Evolutionary conservation across 2,113 vertebrate genomes (phyloP).

Genomic region (Brachypteracias leptosomus): DNA sequence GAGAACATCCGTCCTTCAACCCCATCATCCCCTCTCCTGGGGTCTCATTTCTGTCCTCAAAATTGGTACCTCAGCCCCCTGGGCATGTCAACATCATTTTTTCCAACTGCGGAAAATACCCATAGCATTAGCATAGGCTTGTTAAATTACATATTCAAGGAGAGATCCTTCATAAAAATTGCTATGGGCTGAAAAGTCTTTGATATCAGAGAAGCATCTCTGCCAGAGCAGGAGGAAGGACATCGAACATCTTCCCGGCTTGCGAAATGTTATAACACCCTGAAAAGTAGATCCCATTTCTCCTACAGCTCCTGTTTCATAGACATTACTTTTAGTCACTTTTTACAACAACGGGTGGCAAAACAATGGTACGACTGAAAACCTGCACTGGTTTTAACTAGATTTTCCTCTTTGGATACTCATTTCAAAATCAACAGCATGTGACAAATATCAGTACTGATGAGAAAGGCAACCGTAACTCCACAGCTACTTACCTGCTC

Average conservation of each 20-base stretch:
- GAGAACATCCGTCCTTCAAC: not conserved
- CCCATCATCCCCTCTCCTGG: accelerated
- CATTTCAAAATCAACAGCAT: not conserved
- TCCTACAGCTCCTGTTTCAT: not conserved
- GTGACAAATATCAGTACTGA: not conserved
- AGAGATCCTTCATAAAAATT: not conserved
- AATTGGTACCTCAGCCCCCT: not conserved
- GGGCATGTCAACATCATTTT: not conserved
- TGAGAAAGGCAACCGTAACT: not conserved
- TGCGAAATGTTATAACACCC: not conserved
- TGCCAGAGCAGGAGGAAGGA: not conserved
- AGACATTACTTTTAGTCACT: not conserved
- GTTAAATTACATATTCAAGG: not conserved
- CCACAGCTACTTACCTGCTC: not conserved
- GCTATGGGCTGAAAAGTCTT: not conserved
- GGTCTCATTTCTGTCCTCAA: not conserved
- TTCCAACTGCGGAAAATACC: not conserved
- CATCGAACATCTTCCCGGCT: not conserved
- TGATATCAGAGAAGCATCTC: not conserved
- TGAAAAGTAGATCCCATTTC: not conserved
- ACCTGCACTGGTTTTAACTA: not conserved
- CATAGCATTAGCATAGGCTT: not conserved
- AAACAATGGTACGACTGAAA: not conserved
- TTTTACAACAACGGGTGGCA: not conserved
- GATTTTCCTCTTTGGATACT: not conserved